Base-by-base conservation (phyloP, 2,113 vertebrate species). In the Rafetus swinhoei region DNA sequence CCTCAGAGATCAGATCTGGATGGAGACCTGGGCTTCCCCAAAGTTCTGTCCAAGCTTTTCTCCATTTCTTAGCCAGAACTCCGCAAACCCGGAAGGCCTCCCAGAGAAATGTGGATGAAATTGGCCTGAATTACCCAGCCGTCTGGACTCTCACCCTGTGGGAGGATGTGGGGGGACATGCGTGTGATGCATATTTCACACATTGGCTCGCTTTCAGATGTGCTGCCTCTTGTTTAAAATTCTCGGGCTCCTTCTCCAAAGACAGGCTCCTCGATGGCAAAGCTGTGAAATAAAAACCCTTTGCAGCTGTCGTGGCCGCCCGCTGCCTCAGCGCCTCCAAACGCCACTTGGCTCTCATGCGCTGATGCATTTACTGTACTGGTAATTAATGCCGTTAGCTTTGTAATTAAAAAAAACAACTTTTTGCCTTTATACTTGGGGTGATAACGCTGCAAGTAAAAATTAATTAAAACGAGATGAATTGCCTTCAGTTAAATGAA, bases 391-490 rank as follows among this genome's bases (percentile, higher is more conserved):
- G 98, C 97, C 93, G 97, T 98, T 98, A 98, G 97, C 97, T 98
- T 98, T 98, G 97, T 98, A 98, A 98, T 98, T 98, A 97, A 98
- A 98, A 98, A 98, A 98, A 97, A 92, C 92, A 96, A 90, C 93
- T 96, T 98, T 98, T 97, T 98, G 97, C 97, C 97, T 98, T 98
- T 98, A 97, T 97, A 98, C 97, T 97, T 95, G 95, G 96, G 96
- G 97, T 97, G 98, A 98, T 98, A 98, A 98, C 93, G 96, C 98
- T 97, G 98, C 97, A 97, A 98, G 98, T 98, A 98, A 98, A 98
- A 98, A 98, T 98, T 98, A 98, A 98, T 98, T 98, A 98, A 98
- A 98, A 98, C 12, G 96, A 98, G 98, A 98, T 98, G 97, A 98
- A 98, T 97, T 98, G 98, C 98, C 98, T 98, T 98, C 96, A 98